phyloP scores from a whole-genome alignment of 2,888 invertebrate species.

The Cryptus armator region DNA sequence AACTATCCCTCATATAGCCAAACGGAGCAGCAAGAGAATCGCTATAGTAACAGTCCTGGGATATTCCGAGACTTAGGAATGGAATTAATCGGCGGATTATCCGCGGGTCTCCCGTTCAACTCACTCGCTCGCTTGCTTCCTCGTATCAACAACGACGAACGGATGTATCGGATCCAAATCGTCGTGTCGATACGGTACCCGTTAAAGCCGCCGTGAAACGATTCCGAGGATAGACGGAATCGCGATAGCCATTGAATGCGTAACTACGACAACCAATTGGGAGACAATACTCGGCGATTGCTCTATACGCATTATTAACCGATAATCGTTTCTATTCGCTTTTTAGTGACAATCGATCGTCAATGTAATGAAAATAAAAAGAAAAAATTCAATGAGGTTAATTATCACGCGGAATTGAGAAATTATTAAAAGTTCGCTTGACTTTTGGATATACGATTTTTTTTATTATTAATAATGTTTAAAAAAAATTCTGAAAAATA shows the following conservation, averaged over 20 bases:
- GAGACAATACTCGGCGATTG: neutral
- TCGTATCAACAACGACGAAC: slow-evolving; percentile 49
- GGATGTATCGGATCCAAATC: slow-evolving; percentile 39
- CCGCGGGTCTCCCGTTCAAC: slow-evolving; percentile 48
- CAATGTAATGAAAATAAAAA: too few species aligned
- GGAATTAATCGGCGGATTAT: slow-evolving; percentile 70
- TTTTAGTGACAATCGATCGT: too few species aligned
- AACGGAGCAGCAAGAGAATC: slow-evolving; percentile 25
- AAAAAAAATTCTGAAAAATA: too few species aligned
- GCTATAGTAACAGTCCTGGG: slow-evolving; percentile 39
- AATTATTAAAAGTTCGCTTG: too few species aligned
- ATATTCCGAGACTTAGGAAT: slow-evolving; percentile 65
- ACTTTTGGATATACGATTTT: too few species aligned
- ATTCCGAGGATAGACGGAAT: slow-evolving; percentile 44
- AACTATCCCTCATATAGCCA: slow-evolving; percentile 26
- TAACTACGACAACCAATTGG: neutral
- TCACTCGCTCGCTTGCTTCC: slow-evolving; percentile 44
- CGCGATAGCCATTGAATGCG: slow-evolving; percentile 21
- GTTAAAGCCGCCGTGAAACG: slow-evolving; percentile 48
- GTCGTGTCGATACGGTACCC: slow-evolving; percentile 49
- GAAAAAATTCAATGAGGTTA: too few species aligned
- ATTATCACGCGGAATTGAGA: too few species aligned
- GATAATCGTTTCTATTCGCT: too few species aligned
- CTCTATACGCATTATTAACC: too few species aligned
- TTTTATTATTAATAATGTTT: too few species aligned